phyloP scores from a whole-genome alignment of 2,888 invertebrate genomes.

The Drosophila suboccidentalis region DNA sequence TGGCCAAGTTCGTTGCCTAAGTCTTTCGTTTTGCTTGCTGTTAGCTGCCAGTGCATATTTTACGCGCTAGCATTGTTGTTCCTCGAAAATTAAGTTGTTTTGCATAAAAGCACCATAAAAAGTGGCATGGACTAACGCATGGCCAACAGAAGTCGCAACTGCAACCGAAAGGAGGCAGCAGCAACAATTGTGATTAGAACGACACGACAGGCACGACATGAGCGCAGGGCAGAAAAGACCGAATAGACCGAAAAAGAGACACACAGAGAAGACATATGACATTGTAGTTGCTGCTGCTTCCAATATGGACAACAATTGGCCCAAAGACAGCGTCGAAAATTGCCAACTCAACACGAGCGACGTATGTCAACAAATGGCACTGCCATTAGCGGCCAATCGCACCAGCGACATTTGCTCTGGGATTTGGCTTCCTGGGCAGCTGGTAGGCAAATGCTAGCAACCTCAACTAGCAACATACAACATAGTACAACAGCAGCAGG shows the following conservation, averaged over 20 bases:
- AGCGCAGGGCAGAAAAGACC: conserved; percentile 54
- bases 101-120: conserved; percentile 83
- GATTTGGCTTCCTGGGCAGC: conserved; percentile 58
- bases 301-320: conserved; percentile 80
- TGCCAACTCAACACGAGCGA: conserved; percentile 80
- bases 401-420: conserved; percentile 27
- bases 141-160: conserved; percentile 48
- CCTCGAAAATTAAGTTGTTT: conserved; percentile 79
- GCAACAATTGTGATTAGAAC: conserved; percentile 76
- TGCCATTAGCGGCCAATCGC: conserved; percentile 74
- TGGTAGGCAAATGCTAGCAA: conserved; percentile 73
- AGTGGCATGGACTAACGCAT: conserved; percentile 66
- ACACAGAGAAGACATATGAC: conserved; percentile 69
- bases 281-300: conserved; percentile 38
- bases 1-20: conserved; percentile 67
- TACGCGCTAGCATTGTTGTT: conserved; percentile 70
- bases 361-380: conserved; percentile 81
- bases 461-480: conserved; percentile 32
- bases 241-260: conserved; percentile 4
- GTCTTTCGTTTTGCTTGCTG: conserved; percentile 64
- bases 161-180: conserved; percentile 7
- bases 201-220: conserved; percentile 81
- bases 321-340: conserved; percentile 61
- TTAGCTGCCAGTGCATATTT: conserved; percentile 69
- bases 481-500: conserved; percentile 43